phyloP scores from a whole-genome alignment of 2,888 invertebrate genomes.

The Adelphocoris suturalis region DNA sequence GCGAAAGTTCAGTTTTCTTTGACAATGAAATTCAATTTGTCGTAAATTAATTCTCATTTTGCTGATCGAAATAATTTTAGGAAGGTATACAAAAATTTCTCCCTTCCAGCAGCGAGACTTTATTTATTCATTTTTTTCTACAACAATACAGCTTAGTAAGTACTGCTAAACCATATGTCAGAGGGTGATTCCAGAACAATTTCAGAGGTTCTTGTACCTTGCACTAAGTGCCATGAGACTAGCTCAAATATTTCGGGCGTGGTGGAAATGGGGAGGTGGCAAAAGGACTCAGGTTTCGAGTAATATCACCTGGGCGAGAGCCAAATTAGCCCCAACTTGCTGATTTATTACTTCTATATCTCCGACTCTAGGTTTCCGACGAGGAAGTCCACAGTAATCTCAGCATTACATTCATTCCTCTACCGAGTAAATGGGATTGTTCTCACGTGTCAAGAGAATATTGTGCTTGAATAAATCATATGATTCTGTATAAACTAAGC shows the following conservation, averaged over 20 bases:
- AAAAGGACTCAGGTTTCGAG: neutral
- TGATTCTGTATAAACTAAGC: too few relatives aligned
- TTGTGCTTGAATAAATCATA: too few relatives aligned
- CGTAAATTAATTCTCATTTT: too few relatives aligned
- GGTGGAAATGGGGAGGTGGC: neutral
- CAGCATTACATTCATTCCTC: neutral
- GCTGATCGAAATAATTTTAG: too few relatives aligned
- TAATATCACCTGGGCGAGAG: constrained; percentile 49
- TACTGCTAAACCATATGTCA: too few relatives aligned
- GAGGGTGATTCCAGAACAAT: too few relatives aligned
- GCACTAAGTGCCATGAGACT: neutral
- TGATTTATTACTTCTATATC: constrained; percentile 52
- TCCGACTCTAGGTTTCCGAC: neutral
- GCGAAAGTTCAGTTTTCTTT: too few relatives aligned
- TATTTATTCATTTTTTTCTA: too few relatives aligned
- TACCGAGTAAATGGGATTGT: neutral
- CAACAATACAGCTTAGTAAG: too few relatives aligned
- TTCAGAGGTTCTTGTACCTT: neutral
- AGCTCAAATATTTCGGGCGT: neutral
- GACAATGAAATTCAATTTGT: too few relatives aligned
- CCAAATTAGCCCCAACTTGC: constrained; percentile 59
- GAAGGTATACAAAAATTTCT: too few relatives aligned
- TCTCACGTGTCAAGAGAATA: neutral
- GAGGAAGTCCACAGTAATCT: neutral
- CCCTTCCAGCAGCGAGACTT: too few relatives aligned